Evolutionary conservation across 2,888 invertebrate species (phyloP).

Genomic region (Diarsia brunnea): DNA sequence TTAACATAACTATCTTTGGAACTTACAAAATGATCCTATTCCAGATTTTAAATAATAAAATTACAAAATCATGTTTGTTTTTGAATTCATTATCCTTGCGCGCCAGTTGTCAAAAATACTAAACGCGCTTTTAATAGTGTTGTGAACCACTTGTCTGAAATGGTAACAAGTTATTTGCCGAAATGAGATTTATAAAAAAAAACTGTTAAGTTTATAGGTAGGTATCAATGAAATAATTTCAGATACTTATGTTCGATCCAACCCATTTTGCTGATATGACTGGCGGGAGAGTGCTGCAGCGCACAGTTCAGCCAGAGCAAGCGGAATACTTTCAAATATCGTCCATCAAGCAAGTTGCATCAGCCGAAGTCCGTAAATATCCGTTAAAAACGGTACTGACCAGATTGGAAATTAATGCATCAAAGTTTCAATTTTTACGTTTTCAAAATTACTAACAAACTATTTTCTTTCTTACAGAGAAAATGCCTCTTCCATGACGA

Average conservation of each 20-base stretch:
- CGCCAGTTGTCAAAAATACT: background rate
- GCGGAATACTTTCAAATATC: slow-evolving; percentile 69
- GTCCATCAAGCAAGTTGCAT: slow-evolving; percentile 79
- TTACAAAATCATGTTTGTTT: background rate
- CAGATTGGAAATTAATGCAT: background rate
- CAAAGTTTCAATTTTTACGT: background rate
- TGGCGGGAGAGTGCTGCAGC: slow-evolving; percentile 78
- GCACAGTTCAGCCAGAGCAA: slow-evolving; percentile 73
- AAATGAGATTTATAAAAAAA: background rate
- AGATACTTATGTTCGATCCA: slow-evolving; percentile 82
- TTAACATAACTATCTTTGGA: background rate
- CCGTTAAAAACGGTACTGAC: slow-evolving; percentile 72
- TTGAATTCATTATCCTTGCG: background rate
- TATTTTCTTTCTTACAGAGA: slow-evolving; percentile 34
- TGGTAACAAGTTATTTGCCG: background rate
- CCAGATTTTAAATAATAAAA: background rate
- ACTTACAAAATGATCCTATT: background rate
- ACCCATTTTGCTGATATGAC: slow-evolving; percentile 79
- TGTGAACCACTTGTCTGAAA: too few relatives aligned
- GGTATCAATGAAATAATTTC: slow-evolving; percentile 32
- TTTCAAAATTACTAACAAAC: background rate
- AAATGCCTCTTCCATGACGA: slow-evolving; percentile 49
- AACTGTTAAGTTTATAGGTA: background rate
- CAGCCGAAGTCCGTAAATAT: slow-evolving; percentile 81
- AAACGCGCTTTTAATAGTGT: slow-evolving; percentile 6